phyloP scores from a whole-genome alignment of 2,797 vertebrate species.

The Yasuhikotakia modesta region DNA sequence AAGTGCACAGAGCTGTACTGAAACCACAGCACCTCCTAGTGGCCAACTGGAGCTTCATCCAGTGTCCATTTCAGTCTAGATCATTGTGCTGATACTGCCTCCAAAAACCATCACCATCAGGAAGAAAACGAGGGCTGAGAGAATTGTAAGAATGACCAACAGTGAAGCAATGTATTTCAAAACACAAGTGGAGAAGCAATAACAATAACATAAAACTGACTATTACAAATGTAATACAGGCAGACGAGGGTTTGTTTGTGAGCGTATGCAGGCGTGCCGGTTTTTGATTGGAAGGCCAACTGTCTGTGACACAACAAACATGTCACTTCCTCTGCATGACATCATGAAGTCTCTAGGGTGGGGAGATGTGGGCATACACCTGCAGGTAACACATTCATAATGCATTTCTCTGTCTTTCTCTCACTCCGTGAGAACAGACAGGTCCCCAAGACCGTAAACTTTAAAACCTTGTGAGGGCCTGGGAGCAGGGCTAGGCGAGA shows the following conservation, averaged over 20 bases:
- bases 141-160: neutral
- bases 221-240: neutral
- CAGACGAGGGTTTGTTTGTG: neutral
- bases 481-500: neutral
- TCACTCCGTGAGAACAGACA: neutral
- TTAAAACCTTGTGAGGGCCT: neutral
- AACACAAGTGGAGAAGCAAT: neutral
- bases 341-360: slow-evolving; percentile 2
- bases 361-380: neutral
- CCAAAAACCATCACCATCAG: neutral
- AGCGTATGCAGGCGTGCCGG: neutral
- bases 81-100: slow-evolving; percentile 6
- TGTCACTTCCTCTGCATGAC: neutral
- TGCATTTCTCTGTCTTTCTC: slow-evolving; percentile 2
- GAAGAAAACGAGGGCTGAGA: neutral
- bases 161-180: slow-evolving; percentile 12
- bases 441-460: neutral
- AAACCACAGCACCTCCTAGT: slow-evolving; percentile 44
- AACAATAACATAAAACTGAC: neutral
- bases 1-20: neutral
- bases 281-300: neutral
- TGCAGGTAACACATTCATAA: slow-evolving; percentile 30
- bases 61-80: neutral
- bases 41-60: neutral
- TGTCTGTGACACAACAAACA: neutral